Conservation (phyloP, 2,113 vertebrate species). For the Polyodon spathula region DNA sequence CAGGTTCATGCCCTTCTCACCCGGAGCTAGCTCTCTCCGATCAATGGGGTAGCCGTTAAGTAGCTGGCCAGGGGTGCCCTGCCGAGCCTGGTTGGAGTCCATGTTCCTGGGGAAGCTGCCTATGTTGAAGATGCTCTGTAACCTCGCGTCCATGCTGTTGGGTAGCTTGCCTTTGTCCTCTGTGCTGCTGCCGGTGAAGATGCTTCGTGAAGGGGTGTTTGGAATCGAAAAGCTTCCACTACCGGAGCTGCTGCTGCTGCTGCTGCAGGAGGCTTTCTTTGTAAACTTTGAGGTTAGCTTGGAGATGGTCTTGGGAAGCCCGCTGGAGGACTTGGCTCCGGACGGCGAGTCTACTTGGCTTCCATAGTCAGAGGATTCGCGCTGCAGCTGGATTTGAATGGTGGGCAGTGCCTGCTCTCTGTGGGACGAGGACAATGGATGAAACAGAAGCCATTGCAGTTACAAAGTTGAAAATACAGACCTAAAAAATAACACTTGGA, state of each 20-base stretch:
- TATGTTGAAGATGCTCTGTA: constrained; percentile 76
- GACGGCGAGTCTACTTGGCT: constrained; percentile 67
- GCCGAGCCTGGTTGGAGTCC: constrained; percentile 54
- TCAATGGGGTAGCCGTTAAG: constrained; percentile 74
- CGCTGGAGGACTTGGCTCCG: constrained; percentile 77
- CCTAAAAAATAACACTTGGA: too few relatives aligned
- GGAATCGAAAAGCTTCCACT: constrained; percentile 84
- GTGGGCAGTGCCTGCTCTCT: constrained; percentile 90
- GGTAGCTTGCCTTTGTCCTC: constrained; percentile 79
- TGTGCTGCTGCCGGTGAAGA: constrained; percentile 56
- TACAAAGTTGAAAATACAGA: too few relatives aligned
- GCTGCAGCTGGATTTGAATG: constrained; percentile 92
- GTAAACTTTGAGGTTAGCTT: constrained; percentile 95
- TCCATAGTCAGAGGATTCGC: constrained; percentile 75
- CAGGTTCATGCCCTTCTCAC: constrained; percentile 93
- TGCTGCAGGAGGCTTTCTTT: constrained; percentile 80
- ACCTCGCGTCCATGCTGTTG: constrained; percentile 51
- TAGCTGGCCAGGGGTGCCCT: constrained; percentile 42
- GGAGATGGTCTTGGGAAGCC: constrained; percentile 91
- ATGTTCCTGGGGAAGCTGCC: constrained; percentile 59
- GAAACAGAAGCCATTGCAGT: not conserved
- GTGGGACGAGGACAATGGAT: constrained; percentile 12
- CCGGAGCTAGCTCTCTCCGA: too few relatives aligned
- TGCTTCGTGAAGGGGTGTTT: constrained; percentile 77
- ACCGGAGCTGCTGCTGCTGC: too few relatives aligned